A percentile compares a stretch with the other conserved stretches of the same genome.
These are phyloP conservation scores for Microdon myrmicae DNA, from an alignment of 2,888 invertebrate species.

Conservation along the genomic window DNA sequence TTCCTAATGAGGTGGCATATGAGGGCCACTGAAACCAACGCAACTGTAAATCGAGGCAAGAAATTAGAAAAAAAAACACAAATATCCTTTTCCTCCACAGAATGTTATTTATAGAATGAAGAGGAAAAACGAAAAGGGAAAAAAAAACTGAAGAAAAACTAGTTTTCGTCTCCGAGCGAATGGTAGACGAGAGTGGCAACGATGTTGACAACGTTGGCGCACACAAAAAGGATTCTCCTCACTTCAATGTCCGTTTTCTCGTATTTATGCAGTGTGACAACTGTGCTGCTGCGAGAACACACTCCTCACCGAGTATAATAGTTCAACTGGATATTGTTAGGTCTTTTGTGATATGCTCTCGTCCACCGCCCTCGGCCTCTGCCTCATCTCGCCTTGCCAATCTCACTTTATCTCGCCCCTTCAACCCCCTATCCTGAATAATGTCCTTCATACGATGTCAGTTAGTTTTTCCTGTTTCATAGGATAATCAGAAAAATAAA, in stretches of 20 bases:
- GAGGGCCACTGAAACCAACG: slow-evolving; percentile 11
- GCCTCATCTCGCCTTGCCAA: too few species aligned
- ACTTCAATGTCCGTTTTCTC: slow-evolving; percentile 18
- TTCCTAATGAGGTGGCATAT: slow-evolving; percentile 10
- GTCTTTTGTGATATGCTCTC: slow-evolving; percentile 35
- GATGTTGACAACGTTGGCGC: slow-evolving; percentile 43
- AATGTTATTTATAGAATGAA: slow-evolving; percentile 32
- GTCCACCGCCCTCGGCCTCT: slow-evolving; percentile 20
- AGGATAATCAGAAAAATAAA: slow-evolving; percentile 44
- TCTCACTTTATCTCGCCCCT: not conserved
- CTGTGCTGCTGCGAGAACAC: slow-evolving; percentile 26
- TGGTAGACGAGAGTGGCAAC: slow-evolving; percentile 32
- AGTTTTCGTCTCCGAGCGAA: slow-evolving; percentile 19
- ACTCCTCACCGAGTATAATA: slow-evolving; percentile 31
- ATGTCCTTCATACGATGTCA: slow-evolving; percentile 32
- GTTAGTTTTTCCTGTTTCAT: slow-evolving; percentile 24
- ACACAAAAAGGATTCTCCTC: slow-evolving; percentile 31
- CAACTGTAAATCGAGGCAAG: slow-evolving; percentile 17
- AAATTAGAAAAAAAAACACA: slow-evolving; percentile 4
- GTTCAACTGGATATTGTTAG: slow-evolving; percentile 31
- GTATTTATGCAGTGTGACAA: slow-evolving; percentile 30
- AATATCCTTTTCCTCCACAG: slow-evolving; percentile 7
- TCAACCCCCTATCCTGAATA: slow-evolving; percentile 11
- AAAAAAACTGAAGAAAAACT: slow-evolving; percentile 5
- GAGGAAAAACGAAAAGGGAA: not conserved